Percentiles rank a stretch among this genome's conserved stretches.
Conservation (phyloP, 23 tunicate species). For the Ciona savignyi region DNA sequence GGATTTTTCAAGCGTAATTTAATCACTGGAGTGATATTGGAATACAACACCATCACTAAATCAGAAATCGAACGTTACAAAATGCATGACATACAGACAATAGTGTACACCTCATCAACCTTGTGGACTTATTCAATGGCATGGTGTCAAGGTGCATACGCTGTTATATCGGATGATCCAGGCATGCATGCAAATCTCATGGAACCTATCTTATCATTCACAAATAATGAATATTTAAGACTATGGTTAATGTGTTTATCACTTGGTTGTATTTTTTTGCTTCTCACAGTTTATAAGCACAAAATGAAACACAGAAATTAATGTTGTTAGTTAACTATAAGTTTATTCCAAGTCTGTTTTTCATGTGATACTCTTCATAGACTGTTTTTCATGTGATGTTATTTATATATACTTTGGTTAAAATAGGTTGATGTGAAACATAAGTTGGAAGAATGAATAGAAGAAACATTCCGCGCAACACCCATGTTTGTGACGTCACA, state of each 20-base stretch:
- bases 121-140: slow-evolving; percentile 44
- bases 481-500: too few species aligned
- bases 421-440: too few species aligned
- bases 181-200: slow-evolving; percentile 4
- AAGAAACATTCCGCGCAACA: too few species aligned
- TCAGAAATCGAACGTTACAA: slow-evolving; percentile 5
- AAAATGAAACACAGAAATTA: too few species aligned
- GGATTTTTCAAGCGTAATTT: not conserved
- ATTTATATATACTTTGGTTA: too few species aligned
- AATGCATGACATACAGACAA: slow-evolving; percentile 16
- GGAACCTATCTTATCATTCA: slow-evolving; percentile 23
- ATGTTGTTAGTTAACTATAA: too few species aligned
- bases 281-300: too few species aligned
- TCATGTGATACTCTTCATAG: too few species aligned
- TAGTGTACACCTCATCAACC: slow-evolving; percentile 25
- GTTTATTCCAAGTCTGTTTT: too few species aligned
- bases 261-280: not conserved
- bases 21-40: slow-evolving; percentile 21
- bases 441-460: too few species aligned
- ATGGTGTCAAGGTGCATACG: slow-evolving; percentile 71
- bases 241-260: slow-evolving; percentile 15
- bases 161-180: slow-evolving; percentile 39
- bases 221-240: slow-evolving; percentile 10
- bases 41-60: slow-evolving; percentile 19
- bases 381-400: too few species aligned